These are phyloP conservation scores for Phalanger gymnotis DNA, from an alignment of 2,797 vertebrate species.

Conservation along the genomic window DNA sequence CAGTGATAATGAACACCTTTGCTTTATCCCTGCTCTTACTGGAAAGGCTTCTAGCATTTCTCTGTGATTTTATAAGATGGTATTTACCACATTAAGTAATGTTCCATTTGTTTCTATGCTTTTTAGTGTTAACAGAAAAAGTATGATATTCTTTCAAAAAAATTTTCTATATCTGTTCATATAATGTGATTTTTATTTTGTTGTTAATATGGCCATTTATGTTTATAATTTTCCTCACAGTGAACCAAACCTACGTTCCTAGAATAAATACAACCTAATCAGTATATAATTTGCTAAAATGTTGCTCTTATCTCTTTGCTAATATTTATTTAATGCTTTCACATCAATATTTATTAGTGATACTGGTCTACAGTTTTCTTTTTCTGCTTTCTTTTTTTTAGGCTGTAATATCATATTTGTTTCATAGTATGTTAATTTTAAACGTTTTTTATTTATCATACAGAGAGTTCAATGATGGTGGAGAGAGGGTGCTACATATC, in stretches of 20 bases:
- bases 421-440: background rate
- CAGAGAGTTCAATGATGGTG: background rate
- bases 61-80: background rate
- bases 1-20: background rate
- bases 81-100: background rate
- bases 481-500: background rate
- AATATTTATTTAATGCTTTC: conserved; percentile 10
- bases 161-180: background rate
- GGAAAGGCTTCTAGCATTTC: background rate
- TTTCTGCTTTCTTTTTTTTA: conserved; percentile 34
- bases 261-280: background rate
- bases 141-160: background rate
- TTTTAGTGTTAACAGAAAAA: background rate
- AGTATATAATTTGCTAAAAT: conserved; percentile 16
- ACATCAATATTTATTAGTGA: conserved; percentile 9
- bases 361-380: conserved; percentile 38
- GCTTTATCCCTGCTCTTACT: background rate
- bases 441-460: background rate
- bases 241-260: conserved; percentile 37
- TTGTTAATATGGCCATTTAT: background rate
- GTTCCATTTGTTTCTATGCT: background rate
- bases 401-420: conserved; percentile 12
- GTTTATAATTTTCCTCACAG: conserved; percentile 39
- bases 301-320: background rate
- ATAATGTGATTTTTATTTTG: background rate